Evolutionary conservation across 2,113 vertebrate genomes (phyloP), one percentile per base, ranked within the genome.

Genomic region (Bufo gargarizans): DNA sequence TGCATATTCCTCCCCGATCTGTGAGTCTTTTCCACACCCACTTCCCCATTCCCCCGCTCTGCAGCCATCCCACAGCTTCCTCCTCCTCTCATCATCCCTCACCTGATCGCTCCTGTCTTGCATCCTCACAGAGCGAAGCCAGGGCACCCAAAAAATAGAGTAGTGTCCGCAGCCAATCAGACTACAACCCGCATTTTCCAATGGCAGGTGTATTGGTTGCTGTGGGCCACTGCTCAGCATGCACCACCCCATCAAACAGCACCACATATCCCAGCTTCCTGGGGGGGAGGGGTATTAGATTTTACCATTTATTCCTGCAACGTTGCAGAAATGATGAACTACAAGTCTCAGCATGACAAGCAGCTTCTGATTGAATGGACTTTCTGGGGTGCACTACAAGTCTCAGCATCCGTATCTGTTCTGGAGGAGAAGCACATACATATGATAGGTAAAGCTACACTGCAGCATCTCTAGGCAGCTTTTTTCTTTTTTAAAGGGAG

Each of bases 11-110:
- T 76, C 76, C 56, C 69, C 12, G 47, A 63, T 50, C 14, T 65
- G 0, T 47, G 45, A 22, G 53, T 47, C 16, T 61, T 63, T 8
- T n/a, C 89, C 79, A 78, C 55, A 61, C 81, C 87, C 85, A 59
- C 85, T 65, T 33, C 67, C 58, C 17, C 67, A 88, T 88, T 77
- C 87, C 71, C 56, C 69, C 17, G 50, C 85, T 53, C 47, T 55
- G 22, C 20, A 22, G 10, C 67, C 65, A 17, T 1, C 50, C 17
- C 45, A 8, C 19, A 9, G 8, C 45, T 55, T 1, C 49, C 49
- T 43, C 50, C 33, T 22, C 43, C 50, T 11, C 9, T 33, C 19
- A 13, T 19, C 53, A 10, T 22, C 82, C 0, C 16, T 45, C 71
- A 58, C 84, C 72, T 77, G 71, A 61, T 61, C 67, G 20, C 84